Evolutionary conservation across 2,888 invertebrate species (phyloP), one percentile per base, ranked within the genome.

Genomic region (Thumatha senex): DNA sequence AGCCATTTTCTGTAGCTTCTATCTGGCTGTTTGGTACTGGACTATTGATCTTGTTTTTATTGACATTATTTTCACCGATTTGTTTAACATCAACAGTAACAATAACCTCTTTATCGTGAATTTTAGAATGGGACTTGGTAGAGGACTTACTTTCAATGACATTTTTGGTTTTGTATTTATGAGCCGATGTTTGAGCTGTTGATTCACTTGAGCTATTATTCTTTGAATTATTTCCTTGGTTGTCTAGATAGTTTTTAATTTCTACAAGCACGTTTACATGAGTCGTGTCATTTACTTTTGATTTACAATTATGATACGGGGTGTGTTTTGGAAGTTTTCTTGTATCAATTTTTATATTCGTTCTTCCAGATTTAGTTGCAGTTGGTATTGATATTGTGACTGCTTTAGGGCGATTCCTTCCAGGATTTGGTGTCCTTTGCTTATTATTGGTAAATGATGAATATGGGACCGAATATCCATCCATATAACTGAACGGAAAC

Each of bases 271-370:
- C 7, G 40, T 46, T 64, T 2, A 65, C 5, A 7, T 56, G 50
- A 0, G 40, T 48, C 35, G 39, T 44, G 1, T 18, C 10, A 4
- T 29, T 49, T 13, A 18, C 12, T 12, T 35, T 7, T 18, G 8
- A 15, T 2, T 15, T 31, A 9, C 45, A 29, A 38, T 14, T n/a
- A 14, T 12, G 14, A 12, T 47, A 29, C 2, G 11, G 11, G 14
- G 0, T 40, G 12, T 35, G 36, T 34, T 31, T 24, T 11, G 46
- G 38, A 10, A 34, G 40, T 41, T 41, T 60, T 15, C 43, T 60
- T 2, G 69, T 60, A 29, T 77, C 71, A 40, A 82, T 66, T 2
- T 69, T 58, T 33, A 84, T 70, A 15, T 72, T 73, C 0, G 74
- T 62, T 42, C 54, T 63, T 40, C 59, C 54, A 35, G 58, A 48